Conservation (phyloP, 2,113 vertebrate species). For the Prionailurus viverrinus region DNA sequence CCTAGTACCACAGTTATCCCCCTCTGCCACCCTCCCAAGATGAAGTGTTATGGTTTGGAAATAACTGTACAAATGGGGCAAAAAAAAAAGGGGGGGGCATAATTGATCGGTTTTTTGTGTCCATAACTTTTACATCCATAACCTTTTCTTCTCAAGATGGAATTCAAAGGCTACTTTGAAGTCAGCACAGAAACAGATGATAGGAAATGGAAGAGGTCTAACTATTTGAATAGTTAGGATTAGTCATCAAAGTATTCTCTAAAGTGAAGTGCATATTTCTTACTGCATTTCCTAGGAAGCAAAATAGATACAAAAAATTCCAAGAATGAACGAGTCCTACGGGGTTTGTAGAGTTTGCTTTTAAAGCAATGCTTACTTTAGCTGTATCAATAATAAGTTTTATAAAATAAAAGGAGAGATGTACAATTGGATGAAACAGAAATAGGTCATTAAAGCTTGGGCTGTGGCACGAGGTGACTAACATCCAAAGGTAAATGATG, state of each 20-base stretch:
- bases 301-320: background rate
- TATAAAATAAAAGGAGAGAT: constrained; percentile 17
- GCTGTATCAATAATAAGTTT: background rate
- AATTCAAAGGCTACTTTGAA: background rate
- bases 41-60: background rate
- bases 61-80: background rate
- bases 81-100: background rate
- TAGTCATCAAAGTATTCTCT: background rate
- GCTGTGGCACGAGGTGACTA: background rate
- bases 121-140: background rate
- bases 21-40: too few species aligned
- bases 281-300: background rate
- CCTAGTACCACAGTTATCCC: background rate
- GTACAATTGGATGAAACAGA: background rate
- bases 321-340: background rate
- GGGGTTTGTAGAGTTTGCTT: background rate
- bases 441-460: background rate
- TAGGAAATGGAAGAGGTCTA: background rate
- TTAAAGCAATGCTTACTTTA: background rate
- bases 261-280: background rate
- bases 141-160: background rate
- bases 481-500: background rate
- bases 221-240: background rate
- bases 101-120: background rate
- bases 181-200: background rate